A percentile compares a stretch with the other conserved stretches of the same genome.
Conservation (phyloP, 2,113 vertebrate species). For the Callionymus lyra region DNA sequence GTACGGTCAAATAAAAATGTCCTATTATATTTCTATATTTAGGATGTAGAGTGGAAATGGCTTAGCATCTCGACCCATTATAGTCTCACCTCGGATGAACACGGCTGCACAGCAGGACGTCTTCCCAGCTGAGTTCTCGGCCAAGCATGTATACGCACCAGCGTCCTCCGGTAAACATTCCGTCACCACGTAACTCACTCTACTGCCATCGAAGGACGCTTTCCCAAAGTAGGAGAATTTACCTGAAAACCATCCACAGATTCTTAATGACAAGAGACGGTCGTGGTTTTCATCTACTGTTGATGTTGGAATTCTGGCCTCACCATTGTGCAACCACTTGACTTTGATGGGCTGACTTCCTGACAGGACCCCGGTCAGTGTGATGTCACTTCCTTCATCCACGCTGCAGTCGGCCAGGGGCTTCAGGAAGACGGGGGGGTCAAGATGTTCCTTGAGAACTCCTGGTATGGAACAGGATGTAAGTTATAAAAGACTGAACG, state of each 20-base stretch:
- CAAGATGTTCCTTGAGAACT: slow-evolving; percentile 7
- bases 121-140: slow-evolving; percentile 58
- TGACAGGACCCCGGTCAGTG: slow-evolving; percentile 35
- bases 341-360: slow-evolving; percentile 54
- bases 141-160: slow-evolving; percentile 64
- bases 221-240: slow-evolving; percentile 50
- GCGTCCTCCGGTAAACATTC: slow-evolving; percentile 67
- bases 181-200: slow-evolving; percentile 48
- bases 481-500: background rate
- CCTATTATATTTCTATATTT: no score
- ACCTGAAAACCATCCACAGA: no score
- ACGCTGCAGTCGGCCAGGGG: slow-evolving; percentile 51
- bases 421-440: slow-evolving; percentile 44
- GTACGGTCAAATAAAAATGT: no score
- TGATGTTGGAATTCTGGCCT: slow-evolving; percentile 13
- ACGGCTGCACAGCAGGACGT: slow-evolving; percentile 62
- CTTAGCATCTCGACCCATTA: no score
- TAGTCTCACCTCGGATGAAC: slow-evolving; percentile 45
- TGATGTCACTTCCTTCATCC: slow-evolving; percentile 56
- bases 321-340: slow-evolving; percentile 67
- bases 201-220: slow-evolving; percentile 30
- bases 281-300: background rate
- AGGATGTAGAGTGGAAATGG: no score
- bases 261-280: background rate
- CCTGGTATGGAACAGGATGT: slow-evolving; percentile 15